phyloP scores from a whole-genome alignment of 64 coral and sea anemone species.

The Actinia tenebrosa region DNA sequence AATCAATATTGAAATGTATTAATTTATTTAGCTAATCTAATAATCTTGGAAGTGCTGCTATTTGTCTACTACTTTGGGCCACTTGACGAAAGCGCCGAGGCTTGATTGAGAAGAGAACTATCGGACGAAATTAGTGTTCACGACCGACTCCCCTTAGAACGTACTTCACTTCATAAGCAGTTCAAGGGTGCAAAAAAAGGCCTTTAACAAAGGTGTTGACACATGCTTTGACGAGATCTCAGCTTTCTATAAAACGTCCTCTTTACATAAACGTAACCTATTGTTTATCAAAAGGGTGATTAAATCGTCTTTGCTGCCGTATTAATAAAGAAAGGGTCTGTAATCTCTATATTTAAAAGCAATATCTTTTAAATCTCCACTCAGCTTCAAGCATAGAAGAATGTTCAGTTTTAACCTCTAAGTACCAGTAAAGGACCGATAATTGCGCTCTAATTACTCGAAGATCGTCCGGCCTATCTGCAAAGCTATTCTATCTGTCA shows the following conservation, averaged over 20 bases:
- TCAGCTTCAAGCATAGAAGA: background rate
- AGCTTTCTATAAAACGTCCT: constrained; percentile 12
- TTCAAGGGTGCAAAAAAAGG: constrained; percentile 11
- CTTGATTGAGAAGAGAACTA: constrained; percentile 1
- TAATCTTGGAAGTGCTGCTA: background rate
- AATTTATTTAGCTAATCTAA: background rate
- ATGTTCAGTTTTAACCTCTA: constrained; percentile 20
- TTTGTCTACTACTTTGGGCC: constrained; percentile 6
- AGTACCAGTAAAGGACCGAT: constrained; percentile 13
- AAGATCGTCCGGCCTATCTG: background rate
- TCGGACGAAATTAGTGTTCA: background rate
- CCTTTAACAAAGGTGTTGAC: constrained; percentile 27
- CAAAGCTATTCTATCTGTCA: background rate
- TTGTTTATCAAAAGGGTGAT: constrained; percentile 1
- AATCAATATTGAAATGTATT: background rate
- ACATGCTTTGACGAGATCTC: constrained; percentile 8
- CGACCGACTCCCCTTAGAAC: background rate
- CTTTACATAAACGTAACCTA: constrained; percentile 8
- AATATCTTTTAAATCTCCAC: constrained; percentile 12
- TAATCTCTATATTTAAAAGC: background rate
- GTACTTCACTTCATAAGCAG: background rate
- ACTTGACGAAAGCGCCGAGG: background rate
- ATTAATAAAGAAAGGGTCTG: constrained; percentile 8
- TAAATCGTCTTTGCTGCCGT: background rate
- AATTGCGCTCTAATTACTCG: background rate